These are phyloP conservation scores for Bursaphelenchus mucronatus DNA, from an alignment of 1,140 invertebrate genomes.

Conservation along the genomic window DNA sequence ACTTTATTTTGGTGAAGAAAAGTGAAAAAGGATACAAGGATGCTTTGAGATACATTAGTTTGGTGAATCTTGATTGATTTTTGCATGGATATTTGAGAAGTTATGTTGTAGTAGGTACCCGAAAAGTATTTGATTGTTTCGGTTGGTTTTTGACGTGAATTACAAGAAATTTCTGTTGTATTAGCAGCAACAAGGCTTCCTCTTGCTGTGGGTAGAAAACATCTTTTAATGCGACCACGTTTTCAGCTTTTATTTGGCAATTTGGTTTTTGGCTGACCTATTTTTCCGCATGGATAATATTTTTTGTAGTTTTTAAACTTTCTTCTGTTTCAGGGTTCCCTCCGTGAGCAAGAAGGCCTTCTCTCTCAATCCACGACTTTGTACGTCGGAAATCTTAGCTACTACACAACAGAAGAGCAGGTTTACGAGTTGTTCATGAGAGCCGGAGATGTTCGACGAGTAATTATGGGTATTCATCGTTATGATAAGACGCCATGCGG, in stretches of 20 bases:
- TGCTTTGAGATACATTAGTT: no score
- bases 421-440: constrained; percentile 93
- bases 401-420: constrained; percentile 98
- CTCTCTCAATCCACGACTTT: constrained; percentile 75
- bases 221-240: not conserved
- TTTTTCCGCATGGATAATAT: constrained; percentile 7
- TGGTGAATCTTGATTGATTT: no score
- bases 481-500: constrained; percentile 98
- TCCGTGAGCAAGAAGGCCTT: constrained; percentile 78
- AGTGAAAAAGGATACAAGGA: no score
- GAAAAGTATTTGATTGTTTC: no score
- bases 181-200: not conserved
- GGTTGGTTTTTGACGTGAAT: not conserved
- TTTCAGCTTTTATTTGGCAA: not conserved
- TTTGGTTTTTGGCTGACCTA: constrained; percentile 20
- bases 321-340: constrained; percentile 31
- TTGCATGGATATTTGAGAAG: no score
- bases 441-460: constrained; percentile 89
- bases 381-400: constrained; percentile 96
- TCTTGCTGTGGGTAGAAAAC: not conserved
- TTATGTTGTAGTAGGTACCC: no score
- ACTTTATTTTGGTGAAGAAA: no score
- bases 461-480: constrained; percentile 97
- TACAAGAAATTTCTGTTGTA: not conserved
- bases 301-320: not conserved